Conservation (phyloP, 2,888 invertebrate genomes). For the Adelphocoris suturalis region DNA sequence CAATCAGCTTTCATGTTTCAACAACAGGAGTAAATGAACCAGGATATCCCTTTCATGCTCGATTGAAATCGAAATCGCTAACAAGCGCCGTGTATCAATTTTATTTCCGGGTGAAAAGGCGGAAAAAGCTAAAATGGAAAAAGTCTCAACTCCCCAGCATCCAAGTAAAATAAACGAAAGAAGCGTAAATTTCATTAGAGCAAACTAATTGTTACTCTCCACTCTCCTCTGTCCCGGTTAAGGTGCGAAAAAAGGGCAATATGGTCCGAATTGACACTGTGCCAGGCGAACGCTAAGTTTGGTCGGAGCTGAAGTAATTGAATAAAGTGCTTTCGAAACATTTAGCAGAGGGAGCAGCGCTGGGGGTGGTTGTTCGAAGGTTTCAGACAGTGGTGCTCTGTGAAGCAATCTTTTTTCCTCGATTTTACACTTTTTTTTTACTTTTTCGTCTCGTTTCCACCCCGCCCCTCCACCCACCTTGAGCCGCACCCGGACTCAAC, state of each 20-base stretch:
- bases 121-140: too few relatives aligned
- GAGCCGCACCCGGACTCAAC: too few relatives aligned
- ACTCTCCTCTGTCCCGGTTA: neutral
- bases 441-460: constrained; percentile 23
- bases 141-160: too few relatives aligned
- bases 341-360: constrained; percentile 33
- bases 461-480: too few relatives aligned
- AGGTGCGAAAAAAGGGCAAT: constrained; percentile 41
- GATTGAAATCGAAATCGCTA: too few relatives aligned
- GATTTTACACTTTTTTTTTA: neutral
- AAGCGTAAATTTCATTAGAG: constrained; percentile 53
- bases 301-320: constrained; percentile 2
- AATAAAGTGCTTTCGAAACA: constrained; percentile 59
- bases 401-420: neutral
- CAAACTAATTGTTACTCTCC: constrained; percentile 49
- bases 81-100: too few relatives aligned
- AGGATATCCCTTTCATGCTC: too few relatives aligned
- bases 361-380: neutral
- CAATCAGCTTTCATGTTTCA: too few relatives aligned
- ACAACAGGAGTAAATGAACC: too few relatives aligned
- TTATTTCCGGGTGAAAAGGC: too few relatives aligned
- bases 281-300: constrained; percentile 54
- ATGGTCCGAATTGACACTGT: constrained; percentile 54
- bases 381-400: neutral
- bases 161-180: constrained; percentile 45